phyloP scores from a whole-genome alignment of 53 echinoderm and acorn worm species.

The Holothuria leucospilota region DNA sequence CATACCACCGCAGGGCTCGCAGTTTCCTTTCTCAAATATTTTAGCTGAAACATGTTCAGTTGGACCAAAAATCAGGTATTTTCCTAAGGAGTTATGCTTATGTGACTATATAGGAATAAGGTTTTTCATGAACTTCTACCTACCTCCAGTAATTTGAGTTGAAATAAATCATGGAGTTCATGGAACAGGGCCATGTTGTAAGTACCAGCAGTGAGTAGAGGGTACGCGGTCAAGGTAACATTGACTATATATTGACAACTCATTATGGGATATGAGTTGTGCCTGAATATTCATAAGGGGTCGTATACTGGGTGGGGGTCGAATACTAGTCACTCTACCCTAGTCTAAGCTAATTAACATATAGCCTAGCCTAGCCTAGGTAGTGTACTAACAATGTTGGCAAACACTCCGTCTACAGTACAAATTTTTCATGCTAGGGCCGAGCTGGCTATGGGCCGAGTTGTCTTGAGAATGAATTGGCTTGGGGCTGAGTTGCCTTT shows the following conservation, averaged over 20 bases:
- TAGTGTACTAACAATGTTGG: too few relatives aligned
- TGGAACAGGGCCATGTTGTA: constrained; percentile 1
- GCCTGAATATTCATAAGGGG: not conserved
- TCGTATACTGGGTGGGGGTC: not conserved
- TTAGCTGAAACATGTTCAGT: not conserved
- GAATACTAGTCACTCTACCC: too few relatives aligned
- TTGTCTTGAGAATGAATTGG: too few relatives aligned
- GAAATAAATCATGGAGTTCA: not conserved
- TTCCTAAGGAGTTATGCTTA: not conserved
- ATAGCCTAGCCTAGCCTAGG: too few relatives aligned
- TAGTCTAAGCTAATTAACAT: too few relatives aligned
- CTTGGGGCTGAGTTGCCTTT: too few relatives aligned
- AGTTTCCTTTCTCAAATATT: not conserved
- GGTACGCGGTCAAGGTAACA: not conserved
- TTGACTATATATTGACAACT: not conserved
- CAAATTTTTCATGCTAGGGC: too few relatives aligned
- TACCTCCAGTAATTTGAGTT: constrained; percentile 4
- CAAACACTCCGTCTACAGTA: too few relatives aligned
- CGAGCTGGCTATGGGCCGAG: too few relatives aligned
- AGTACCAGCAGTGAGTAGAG: not conserved
- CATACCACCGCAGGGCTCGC: not conserved
- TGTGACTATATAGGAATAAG: not conserved
- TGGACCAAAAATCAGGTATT: constrained; percentile 1
- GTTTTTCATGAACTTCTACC: not conserved
- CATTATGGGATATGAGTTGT: too few relatives aligned